Base-by-base conservation (phyloP, 1,140 invertebrate species). In the Uloborus diversus region DNA sequence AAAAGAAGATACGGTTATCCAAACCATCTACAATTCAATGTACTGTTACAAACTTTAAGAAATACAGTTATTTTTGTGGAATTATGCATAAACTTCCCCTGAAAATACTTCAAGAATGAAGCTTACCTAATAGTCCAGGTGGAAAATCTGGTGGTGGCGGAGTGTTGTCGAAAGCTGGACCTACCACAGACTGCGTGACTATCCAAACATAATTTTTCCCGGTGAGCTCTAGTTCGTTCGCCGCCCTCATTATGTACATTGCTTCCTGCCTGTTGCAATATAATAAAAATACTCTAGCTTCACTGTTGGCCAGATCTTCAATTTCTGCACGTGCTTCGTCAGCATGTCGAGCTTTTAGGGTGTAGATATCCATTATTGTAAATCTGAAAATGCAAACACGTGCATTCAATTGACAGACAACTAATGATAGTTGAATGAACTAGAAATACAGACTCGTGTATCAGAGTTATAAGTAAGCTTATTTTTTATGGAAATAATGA, bases 141-240 rank as follows among this genome's bases (percentile, higher is more conserved):
- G 95, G 95, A 86, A 97, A 97, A 83, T 94, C 92, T 80, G 91
- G 90, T 1, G 93, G 91, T 20, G 92, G 92, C 83, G 93, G 81
- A 3, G 42, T 59, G 33, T 84, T 84, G 20, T 82, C 82, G 11
- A 82, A 78, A 51, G 53, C 85, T 84, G 92, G 84, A 90, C 86
- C 95, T 47, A 98, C 94, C 59, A 96, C 95, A 83, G 94, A 95
- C 86, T 97, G 94, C n/a, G 95, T 97, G 0, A 97, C 94, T 57
- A 99, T 94, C 96, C 96, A 98, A 7, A 98, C 94, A 86, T 97
- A 98, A 85, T 97, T 96, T 85, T 96, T 93, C 4, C 94, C 95
- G 0, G 95, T 97, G 57, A 98, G 91, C 82, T 95, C 94, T 81
- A 95, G 89, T 82, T 94, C 91, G 73, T 90, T 89, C 3, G 96